Percentiles rank a stretch among this genome's conserved stretches.
phyloP scores from a whole-genome alignment of 2,113 vertebrate species.

The Acanthochromis polyacanthus region DNA sequence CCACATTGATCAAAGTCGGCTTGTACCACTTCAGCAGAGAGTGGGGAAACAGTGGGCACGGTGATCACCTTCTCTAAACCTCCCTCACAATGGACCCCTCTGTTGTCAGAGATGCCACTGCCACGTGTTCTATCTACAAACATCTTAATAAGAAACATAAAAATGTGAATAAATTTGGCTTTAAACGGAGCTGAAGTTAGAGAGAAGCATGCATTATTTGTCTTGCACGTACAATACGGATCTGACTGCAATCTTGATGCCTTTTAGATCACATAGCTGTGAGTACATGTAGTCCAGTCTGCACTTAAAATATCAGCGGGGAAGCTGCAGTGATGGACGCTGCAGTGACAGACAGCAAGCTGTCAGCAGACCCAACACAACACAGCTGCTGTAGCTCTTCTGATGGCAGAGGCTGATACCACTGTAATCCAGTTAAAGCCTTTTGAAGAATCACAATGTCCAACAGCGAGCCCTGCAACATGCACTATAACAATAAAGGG shows the following conservation, averaged over 20 bases:
- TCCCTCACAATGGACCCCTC: conserved; percentile 31
- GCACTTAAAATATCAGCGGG: conserved; percentile 29
- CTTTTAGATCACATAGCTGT: conserved; percentile 27
- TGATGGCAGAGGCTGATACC: conserved; percentile 72
- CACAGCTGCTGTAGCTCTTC: conserved; percentile 66
- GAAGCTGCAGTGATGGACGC: conserved; percentile 34
- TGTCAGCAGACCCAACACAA: conserved; percentile 59
- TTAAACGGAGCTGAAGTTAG: background rate
- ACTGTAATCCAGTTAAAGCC: conserved; percentile 78
- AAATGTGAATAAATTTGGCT: background rate
- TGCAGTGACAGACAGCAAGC: conserved; percentile 46
- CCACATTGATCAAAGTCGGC: conserved; percentile 74
- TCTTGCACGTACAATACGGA: background rate
- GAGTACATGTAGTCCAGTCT: conserved; percentile 3
- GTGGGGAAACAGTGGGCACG: conserved; percentile 37
- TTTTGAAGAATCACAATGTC: conserved; percentile 78
- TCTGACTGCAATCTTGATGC: background rate
- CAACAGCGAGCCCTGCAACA: conserved; percentile 69
- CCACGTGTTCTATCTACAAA: background rate
- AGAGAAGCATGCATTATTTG: background rate
- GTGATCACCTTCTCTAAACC: conserved; percentile 58
- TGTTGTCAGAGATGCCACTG: background rate
- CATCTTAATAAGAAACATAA: conserved; percentile 17
- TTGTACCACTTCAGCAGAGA: conserved; percentile 72
- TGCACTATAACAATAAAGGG: conserved; percentile 77